Evolutionary conservation across 2,888 invertebrate species (phyloP), one percentile per base, ranked within the genome.

Genomic region (Melangyna quadrimaculata): DNA sequence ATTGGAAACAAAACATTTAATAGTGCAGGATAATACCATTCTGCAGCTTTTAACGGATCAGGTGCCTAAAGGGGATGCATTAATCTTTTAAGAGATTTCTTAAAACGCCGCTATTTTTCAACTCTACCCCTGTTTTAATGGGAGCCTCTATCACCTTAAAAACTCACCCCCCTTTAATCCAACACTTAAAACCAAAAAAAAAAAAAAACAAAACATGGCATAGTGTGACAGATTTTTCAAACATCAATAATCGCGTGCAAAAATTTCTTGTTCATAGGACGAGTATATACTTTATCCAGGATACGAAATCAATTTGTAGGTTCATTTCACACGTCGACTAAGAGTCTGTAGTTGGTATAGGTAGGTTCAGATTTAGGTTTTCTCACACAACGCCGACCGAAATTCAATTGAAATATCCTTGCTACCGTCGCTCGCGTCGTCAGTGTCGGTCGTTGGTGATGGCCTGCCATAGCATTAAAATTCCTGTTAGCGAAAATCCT

Each of bases 401-500:
- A 51, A 67, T 51, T 67, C 22, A 67, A 67, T 67, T 67, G 51
- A 48, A 67, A 48, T 51, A 67, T 67, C 51, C 51, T 51, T 14
- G 22, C 67, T 51, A 67, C 59, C 22, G 55, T 17, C n/a, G 29
- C 8, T 10, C 27, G 9, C 27, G 9, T 19, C 19, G 43, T 7
- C 14, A 7, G n/a, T n/a, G n/a, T n/a, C 32, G 8, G 32, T 22
- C 27, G n/a, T 32, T 65, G 65, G 48, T 35, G 65, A 32, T 48
- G 19, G 51, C 24, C 67, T 67, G 67, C 67, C 67, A 67, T 67
- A 67, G 51, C 67, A 67, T 51, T 67, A 67, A 67, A 35, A 67
- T 67, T 67, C 51, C 51, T 48, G 35, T 48, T 51, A 51, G 67
- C 24, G 59, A 59, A 67, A 48, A 67, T 48, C 24, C 67, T 51